These are phyloP conservation scores for Plemyria rubiginata DNA, from an alignment of 2,888 invertebrate genomes.

Conservation along the genomic window DNA sequence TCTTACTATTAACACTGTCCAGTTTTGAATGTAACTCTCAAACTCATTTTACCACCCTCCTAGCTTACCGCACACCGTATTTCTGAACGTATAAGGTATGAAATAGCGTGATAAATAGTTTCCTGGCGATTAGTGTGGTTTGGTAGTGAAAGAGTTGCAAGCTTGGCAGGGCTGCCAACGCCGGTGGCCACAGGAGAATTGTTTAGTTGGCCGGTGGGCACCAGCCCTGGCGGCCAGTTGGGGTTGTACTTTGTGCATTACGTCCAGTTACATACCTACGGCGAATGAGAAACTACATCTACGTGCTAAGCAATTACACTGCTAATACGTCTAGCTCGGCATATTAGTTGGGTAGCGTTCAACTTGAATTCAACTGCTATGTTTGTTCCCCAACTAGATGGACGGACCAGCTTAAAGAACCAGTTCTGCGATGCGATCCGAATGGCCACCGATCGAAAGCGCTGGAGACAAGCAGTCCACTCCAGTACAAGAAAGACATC, in stretches of 20 bases:
- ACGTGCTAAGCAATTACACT: not conserved
- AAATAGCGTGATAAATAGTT: slow-evolving; percentile 7
- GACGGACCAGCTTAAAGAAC: too few species aligned
- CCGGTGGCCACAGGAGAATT: slow-evolving; percentile 72
- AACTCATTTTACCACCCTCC: slow-evolving; percentile 38
- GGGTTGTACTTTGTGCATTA: slow-evolving; percentile 47
- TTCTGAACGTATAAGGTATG: slow-evolving; percentile 1
- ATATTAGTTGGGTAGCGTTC: not conserved
- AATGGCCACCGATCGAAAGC: too few species aligned
- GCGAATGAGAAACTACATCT: slow-evolving; percentile 1
- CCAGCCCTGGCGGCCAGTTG: slow-evolving; percentile 44
- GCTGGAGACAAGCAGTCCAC: too few species aligned
- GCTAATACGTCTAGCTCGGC: not conserved
- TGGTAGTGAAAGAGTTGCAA: slow-evolving; percentile 49
- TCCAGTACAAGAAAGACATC: too few species aligned
- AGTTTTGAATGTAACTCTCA: slow-evolving; percentile 63
- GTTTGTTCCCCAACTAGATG: too few species aligned
- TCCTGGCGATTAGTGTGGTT: slow-evolving; percentile 21
- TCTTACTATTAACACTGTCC: slow-evolving; percentile 72
- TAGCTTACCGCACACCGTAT: slow-evolving; percentile 9
- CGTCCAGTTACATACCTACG: slow-evolving; percentile 16
- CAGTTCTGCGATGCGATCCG: too few species aligned
- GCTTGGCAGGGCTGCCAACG: slow-evolving; percentile 70
- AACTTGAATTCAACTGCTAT: not conserved
- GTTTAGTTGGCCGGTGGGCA: slow-evolving; percentile 70